These are phyloP conservation scores for Graphium colonna DNA, from an alignment of 2,888 invertebrate genomes.

Conservation along the genomic window DNA sequence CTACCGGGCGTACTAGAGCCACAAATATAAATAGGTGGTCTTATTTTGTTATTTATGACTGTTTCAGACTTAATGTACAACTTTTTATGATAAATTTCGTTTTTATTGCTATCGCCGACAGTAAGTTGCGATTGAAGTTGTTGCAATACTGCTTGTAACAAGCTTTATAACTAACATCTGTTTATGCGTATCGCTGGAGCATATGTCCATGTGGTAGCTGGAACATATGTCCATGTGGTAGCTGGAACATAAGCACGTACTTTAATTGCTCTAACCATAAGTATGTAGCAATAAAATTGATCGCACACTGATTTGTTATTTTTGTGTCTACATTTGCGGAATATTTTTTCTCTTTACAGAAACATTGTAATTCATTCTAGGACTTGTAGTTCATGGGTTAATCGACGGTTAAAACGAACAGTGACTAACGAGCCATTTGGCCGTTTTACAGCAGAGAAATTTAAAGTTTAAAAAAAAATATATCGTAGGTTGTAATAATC, in stretches of 20 bases:
- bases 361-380: no score
- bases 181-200: constrained; percentile 40
- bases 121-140: constrained; percentile 47
- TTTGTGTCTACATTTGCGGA: no score
- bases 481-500: no score
- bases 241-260: no score
- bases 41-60: constrained; percentile 73
- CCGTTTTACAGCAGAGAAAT: no score
- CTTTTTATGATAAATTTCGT: constrained; percentile 71
- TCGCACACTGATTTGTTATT: no score
- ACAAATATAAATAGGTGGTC: constrained; percentile 70
- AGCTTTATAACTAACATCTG: constrained; percentile 57
- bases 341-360: no score
- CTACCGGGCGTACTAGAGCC: constrained; percentile 32
- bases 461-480: no score
- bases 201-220: constrained; percentile 17
- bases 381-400: no score
- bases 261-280: constrained; percentile 28
- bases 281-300: neutral
- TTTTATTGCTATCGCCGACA: constrained; percentile 56
- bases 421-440: no score
- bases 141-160: constrained; percentile 42
- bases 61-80: constrained; percentile 69
- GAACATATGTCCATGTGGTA: constrained; percentile 20
- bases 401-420: no score